Conservation (phyloP, 2,113 vertebrate species). For the Meleagris gallopavo region DNA sequence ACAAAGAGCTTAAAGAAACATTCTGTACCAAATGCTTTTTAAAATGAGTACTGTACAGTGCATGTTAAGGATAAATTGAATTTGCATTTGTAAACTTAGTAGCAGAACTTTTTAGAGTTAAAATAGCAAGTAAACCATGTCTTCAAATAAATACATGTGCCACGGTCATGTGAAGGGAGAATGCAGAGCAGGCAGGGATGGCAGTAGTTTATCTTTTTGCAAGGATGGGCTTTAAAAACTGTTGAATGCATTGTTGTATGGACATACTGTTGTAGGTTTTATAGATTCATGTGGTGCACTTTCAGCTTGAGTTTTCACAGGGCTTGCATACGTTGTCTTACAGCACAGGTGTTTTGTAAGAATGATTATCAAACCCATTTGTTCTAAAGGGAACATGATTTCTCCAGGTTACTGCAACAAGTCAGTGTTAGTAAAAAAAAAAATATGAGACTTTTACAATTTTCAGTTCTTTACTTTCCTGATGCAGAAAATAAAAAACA, state of each 20-base stretch:
- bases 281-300: background rate
- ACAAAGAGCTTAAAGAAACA: background rate
- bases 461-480: background rate
- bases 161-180: background rate
- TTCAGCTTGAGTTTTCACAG: background rate
- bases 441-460: rapidly evolving
- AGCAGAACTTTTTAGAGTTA: background rate
- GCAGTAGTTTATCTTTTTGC: background rate
- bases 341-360: background rate
- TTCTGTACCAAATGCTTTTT: background rate
- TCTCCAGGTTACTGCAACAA: background rate
- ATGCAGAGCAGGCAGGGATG: background rate
- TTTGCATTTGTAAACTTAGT: background rate
- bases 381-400: background rate
- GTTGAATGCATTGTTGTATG: background rate
- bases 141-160: background rate
- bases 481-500: background rate
- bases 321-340: background rate
- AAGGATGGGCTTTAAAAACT: background rate
- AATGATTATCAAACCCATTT: background rate
- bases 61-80: background rate
- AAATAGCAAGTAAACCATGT: background rate
- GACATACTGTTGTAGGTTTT: background rate
- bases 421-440: background rate
- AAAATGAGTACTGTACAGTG: background rate